These are phyloP conservation scores for Crotophaga sulcirostris DNA, from an alignment of 2,113 vertebrate species.

Conservation along the genomic window DNA sequence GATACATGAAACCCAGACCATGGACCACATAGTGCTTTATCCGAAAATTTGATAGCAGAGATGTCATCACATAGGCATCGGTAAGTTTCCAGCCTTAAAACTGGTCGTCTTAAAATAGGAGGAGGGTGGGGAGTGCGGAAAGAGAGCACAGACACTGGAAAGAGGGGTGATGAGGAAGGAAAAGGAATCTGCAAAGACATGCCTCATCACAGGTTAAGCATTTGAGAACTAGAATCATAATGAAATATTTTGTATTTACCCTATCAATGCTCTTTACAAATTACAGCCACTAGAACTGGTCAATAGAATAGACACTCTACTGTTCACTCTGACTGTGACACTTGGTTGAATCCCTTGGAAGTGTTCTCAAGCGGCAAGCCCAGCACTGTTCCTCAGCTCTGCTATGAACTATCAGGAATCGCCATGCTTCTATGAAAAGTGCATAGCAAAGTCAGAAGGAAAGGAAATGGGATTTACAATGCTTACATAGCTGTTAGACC, in stretches of 20 bases:
- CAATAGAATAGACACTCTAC: background rate
- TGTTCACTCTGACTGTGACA: background rate
- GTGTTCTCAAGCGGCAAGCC: background rate
- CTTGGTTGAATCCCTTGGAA: background rate
- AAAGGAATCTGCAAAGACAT: background rate
- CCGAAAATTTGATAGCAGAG: background rate
- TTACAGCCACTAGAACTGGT: background rate
- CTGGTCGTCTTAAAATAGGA: background rate
- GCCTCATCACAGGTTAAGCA: background rate
- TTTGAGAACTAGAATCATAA: background rate
- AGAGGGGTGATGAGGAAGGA: background rate
- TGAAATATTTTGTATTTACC: background rate
- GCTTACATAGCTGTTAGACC: background rate
- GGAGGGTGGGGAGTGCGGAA: background rate
- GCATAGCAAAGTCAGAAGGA: background rate
- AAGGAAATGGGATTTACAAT: background rate
- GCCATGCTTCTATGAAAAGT: background rate
- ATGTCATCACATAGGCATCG: background rate
- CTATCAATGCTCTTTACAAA: background rate
- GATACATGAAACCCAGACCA: fast-evolving
- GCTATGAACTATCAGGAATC: background rate
- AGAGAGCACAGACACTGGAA: background rate
- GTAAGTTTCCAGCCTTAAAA: background rate
- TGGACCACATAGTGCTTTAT: fast-evolving
- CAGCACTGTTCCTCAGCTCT: background rate